A percentile compares a stretch with the other conserved stretches of the same genome.
These are phyloP conservation scores for Cyprinodon variegatus DNA, from an alignment of 2,113 vertebrate genomes.

Conservation along the genomic window DNA sequence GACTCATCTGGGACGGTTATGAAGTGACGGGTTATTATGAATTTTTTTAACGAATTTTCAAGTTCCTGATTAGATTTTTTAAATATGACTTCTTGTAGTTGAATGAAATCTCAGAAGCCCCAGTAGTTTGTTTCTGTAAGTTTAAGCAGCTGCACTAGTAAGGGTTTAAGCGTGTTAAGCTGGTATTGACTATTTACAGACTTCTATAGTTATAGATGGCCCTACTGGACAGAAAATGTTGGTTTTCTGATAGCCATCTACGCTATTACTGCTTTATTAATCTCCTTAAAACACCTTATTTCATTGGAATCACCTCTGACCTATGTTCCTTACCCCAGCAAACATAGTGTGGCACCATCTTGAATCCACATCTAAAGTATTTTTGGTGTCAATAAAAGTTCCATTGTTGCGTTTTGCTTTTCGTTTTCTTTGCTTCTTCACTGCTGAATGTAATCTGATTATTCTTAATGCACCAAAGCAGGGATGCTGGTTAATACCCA, in stretches of 20 bases:
- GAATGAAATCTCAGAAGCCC: background rate
- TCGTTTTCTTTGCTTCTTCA: slow-evolving; percentile 41
- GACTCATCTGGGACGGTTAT: background rate
- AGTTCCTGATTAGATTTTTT: background rate
- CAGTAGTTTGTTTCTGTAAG: background rate
- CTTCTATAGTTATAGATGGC: background rate
- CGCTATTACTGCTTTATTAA: background rate
- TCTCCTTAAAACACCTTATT: background rate
- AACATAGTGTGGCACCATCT: background rate
- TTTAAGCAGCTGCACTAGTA: background rate
- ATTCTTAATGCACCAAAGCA: slow-evolving; percentile 51
- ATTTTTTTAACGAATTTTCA: too few relatives aligned
- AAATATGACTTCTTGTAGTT: background rate
- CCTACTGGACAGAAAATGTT: background rate
- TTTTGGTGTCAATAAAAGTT: slow-evolving; percentile 11
- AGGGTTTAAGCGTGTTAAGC: background rate
- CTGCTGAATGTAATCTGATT: slow-evolving; percentile 65
- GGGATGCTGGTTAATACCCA: slow-evolving; percentile 42
- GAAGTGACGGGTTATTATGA: background rate
- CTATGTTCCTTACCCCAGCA: background rate
- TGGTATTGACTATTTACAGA: background rate
- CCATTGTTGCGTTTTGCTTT: background rate
- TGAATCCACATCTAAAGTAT: slow-evolving; percentile 10
- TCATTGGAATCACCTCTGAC: background rate
- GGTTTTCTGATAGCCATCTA: background rate